Percentiles rank a stretch among this genome's conserved stretches.
These are phyloP conservation scores for Thecocarcelia acutangulata DNA, from an alignment of 2,888 invertebrate genomes.

Conservation along the genomic window DNA sequence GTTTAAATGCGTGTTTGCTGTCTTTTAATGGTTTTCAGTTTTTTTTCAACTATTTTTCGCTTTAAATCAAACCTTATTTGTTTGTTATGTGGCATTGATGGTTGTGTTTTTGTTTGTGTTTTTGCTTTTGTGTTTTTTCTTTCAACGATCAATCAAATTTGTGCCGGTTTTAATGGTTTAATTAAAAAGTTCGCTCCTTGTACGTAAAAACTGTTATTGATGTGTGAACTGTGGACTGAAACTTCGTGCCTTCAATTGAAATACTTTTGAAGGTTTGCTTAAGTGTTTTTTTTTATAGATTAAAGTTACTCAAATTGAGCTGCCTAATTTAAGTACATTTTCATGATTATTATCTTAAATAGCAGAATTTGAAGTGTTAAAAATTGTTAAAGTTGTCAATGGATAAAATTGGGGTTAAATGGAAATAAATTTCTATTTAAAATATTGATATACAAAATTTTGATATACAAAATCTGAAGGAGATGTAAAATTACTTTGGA, in stretches of 20 bases:
- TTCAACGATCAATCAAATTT: slow-evolving; percentile 28
- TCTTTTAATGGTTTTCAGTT: not conserved
- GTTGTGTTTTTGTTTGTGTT: slow-evolving; percentile 17
- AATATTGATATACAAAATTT: no score
- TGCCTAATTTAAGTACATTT: not conserved
- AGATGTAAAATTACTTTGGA: no score
- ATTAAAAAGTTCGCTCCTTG: slow-evolving; percentile 42
- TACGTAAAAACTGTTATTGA: slow-evolving; percentile 40
- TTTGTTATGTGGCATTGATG: slow-evolving; percentile 30
- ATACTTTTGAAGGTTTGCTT: slow-evolving; percentile 12
- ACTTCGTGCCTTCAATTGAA: slow-evolving; percentile 36
- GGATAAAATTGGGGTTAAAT: not conserved
- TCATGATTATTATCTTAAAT: no score
- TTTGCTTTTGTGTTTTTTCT: no score
- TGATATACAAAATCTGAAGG: no score
- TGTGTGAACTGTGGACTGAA: slow-evolving; percentile 23
- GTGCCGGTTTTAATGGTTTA: slow-evolving; percentile 15
- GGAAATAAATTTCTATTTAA: no score
- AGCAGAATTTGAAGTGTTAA: no score
- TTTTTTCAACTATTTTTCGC: not conserved
- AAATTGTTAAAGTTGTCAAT: no score
- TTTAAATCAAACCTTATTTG: slow-evolving; percentile 36
- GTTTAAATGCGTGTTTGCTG: slow-evolving; percentile 21
- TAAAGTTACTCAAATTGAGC: not conserved
- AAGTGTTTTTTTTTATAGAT: not conserved